Percentiles rank a stretch among this genome's conserved stretches.
phyloP scores from a whole-genome alignment of 2,888 invertebrate genomes.

The Epinotia nisella region DNA sequence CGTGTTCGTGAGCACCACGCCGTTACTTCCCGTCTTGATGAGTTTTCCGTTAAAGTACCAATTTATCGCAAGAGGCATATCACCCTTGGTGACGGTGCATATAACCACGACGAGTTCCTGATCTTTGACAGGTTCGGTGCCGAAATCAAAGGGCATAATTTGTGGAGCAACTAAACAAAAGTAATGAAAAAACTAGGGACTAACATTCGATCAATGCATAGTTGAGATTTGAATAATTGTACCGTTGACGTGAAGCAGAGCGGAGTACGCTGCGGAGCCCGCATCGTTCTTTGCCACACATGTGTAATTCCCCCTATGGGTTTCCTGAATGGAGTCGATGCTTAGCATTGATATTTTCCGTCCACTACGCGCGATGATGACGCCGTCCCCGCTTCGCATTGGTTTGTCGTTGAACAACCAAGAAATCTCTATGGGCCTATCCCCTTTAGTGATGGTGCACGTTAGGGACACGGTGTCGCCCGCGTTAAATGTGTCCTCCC shows the following conservation, averaged over 20 bases:
- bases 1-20: constrained; percentile 81
- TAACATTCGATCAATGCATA: constrained; percentile 34
- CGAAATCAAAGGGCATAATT: constrained; percentile 89
- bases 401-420: constrained; percentile 83
- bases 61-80: constrained; percentile 89
- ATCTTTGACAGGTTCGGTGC: constrained; percentile 87
- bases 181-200: constrained; percentile 20
- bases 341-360: constrained; percentile 80
- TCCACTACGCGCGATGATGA: constrained; percentile 74
- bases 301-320: constrained; percentile 81
- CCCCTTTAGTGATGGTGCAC: constrained; percentile 88
- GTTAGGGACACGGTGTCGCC: constrained; percentile 86
- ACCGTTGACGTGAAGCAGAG: constrained; percentile 79
- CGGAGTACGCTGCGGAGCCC: constrained; percentile 73
- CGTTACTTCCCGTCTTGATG: constrained; percentile 79
- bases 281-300: constrained; percentile 83
- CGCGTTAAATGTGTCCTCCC: constrained; percentile 85
- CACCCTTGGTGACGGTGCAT: constrained; percentile 91
- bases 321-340: constrained; percentile 80
- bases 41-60: constrained; percentile 86
- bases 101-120: constrained; percentile 88
- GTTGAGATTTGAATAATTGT: constrained; percentile 47
- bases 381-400: constrained; percentile 69
- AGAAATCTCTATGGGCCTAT: constrained; percentile 87
- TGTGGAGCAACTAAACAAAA: constrained; percentile 86